phyloP scores from a whole-genome alignment of 2,888 invertebrate genomes.

The Coelinius sp. region DNA sequence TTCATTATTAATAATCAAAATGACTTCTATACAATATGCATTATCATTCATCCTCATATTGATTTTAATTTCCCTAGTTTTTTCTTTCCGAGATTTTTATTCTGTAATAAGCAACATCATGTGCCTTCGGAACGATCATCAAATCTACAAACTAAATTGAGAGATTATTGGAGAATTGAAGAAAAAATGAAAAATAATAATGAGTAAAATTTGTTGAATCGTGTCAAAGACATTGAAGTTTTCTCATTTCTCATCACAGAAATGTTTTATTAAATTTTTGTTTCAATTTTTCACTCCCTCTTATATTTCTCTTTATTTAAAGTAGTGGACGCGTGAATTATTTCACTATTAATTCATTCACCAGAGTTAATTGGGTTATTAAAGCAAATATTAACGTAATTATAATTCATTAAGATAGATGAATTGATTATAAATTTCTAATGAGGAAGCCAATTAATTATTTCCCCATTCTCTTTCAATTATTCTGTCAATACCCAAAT shows the following conservation, averaged over 20 bases:
- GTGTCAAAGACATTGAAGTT: slow-evolving; percentile 28
- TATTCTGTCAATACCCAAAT: not conserved
- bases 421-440: slow-evolving; percentile 11
- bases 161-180: not conserved
- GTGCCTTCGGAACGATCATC: slow-evolving; percentile 48
- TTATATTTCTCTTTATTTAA: slow-evolving; percentile 19
- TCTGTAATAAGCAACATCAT: slow-evolving; percentile 56
- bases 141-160: not conserved
- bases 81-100: slow-evolving; percentile 27
- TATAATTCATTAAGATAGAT: not conserved
- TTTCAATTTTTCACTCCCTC: not conserved
- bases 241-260: slow-evolving; percentile 37
- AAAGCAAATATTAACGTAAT: slow-evolving; percentile 4
- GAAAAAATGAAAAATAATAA: not conserved
- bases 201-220: not conserved
- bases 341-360: slow-evolving; percentile 23
- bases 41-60: slow-evolving; percentile 34
- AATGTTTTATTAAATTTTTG: slow-evolving; percentile 27
- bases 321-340: slow-evolving; percentile 38
- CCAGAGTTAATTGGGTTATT: not conserved
- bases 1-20: not conserved
- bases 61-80: slow-evolving; percentile 43
- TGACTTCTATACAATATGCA: slow-evolving; percentile 16
- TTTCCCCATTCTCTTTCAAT: not conserved
- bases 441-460: slow-evolving; percentile 35